Conservation (phyloP, 2,888 invertebrate genomes). For the Nasonovia ribisnigri region DNA sequence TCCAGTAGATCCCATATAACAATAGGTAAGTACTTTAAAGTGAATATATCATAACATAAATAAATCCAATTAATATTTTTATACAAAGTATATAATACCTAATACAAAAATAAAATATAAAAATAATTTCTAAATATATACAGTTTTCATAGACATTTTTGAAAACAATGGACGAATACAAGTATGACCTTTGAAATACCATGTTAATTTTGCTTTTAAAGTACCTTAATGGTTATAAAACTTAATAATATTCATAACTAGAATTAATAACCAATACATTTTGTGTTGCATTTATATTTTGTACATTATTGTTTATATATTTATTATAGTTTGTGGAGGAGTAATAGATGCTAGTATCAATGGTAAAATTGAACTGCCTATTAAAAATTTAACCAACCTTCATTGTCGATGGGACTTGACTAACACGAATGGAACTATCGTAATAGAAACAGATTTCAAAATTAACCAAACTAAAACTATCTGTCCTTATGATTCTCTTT, state of each 20-base stretch:
- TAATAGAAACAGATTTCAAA: conserved; percentile 34
- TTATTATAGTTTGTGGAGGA: conserved; percentile 47
- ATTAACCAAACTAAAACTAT: not conserved
- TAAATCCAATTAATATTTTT: not conserved
- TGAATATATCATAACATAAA: not conserved
- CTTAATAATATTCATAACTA: not conserved
- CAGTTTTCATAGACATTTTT: not conserved
- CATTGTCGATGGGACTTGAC: conserved; percentile 44
- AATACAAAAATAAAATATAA: too few relatives aligned
- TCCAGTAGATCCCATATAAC: not conserved
- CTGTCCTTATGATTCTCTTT: not conserved
- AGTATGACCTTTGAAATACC: not conserved
- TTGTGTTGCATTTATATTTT: not conserved
- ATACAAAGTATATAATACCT: not conserved
- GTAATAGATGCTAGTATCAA: conserved; percentile 21
- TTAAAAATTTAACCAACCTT: not conserved
- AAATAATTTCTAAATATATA: not conserved
- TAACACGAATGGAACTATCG: conserved; percentile 29
- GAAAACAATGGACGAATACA: not conserved
- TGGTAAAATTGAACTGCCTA: conserved; percentile 2
- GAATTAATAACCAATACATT: not conserved
- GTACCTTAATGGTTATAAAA: not conserved
- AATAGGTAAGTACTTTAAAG: not conserved
- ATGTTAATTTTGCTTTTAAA: not conserved
- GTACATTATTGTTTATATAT: not conserved